These are phyloP conservation scores for Athene cunicularia DNA, from an alignment of 2,113 vertebrate species.

Conservation along the genomic window DNA sequence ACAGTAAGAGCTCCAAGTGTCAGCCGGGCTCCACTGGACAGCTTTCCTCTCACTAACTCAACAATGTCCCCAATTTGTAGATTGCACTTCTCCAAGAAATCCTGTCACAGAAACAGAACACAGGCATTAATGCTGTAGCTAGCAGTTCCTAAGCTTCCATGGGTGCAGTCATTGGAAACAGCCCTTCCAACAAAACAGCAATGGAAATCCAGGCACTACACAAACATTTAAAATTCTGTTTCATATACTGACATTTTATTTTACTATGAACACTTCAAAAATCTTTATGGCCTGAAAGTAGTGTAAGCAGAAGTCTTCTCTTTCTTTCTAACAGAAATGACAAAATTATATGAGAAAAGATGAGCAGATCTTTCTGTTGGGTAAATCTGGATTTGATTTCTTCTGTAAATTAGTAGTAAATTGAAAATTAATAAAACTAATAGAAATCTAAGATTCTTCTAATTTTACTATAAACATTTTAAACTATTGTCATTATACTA, in stretches of 20 bases:
- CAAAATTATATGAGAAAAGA: background rate
- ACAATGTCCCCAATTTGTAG: constrained; percentile 88
- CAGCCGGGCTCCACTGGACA: constrained; percentile 85
- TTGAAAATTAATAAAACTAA: background rate
- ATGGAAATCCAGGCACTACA: background rate
- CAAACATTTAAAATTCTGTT: background rate
- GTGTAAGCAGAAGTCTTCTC: background rate
- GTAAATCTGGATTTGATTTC: background rate
- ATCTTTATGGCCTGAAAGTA: background rate
- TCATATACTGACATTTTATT: background rate
- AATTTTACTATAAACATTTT: background rate
- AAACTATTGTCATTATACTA: background rate
- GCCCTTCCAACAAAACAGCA: background rate
- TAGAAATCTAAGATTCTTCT: background rate
- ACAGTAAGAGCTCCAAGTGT: constrained; percentile 90
- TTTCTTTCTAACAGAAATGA: background rate
- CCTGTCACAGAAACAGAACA: constrained; percentile 66
- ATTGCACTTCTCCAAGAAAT: constrained; percentile 87
- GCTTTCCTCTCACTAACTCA: constrained; percentile 88
- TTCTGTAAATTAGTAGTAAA: background rate
- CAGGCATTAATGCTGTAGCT: background rate
- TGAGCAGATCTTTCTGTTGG: background rate
- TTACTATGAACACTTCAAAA: background rate
- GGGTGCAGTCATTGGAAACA: background rate
- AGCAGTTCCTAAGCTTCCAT: background rate